These are phyloP conservation scores for Acleris laterana DNA, from an alignment of 2,888 invertebrate species.

Conservation along the genomic window DNA sequence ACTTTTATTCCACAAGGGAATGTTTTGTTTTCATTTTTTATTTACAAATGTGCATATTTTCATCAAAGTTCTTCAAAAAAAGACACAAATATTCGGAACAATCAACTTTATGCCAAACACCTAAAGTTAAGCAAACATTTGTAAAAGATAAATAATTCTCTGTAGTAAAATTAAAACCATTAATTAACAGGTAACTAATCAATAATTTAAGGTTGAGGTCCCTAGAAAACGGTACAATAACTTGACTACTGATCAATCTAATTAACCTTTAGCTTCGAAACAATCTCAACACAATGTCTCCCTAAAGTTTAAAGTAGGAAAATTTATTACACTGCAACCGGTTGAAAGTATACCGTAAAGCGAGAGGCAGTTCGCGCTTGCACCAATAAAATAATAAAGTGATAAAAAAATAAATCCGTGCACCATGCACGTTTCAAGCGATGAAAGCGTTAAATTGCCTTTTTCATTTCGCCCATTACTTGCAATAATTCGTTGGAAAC, in stretches of 20 bases:
- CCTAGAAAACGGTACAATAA: too few species aligned
- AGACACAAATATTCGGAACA: too few species aligned
- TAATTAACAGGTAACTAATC: too few species aligned
- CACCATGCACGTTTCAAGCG: conserved; percentile 60
- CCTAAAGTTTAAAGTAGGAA: conserved; percentile 50
- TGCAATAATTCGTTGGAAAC: conserved; percentile 57
- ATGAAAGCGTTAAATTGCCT: conserved; percentile 62
- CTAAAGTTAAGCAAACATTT: too few species aligned
- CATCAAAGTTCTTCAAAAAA: too few species aligned
- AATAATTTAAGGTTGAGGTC: too few species aligned
- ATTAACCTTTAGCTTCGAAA: conserved; percentile 1
- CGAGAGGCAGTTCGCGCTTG: conserved; percentile 68
- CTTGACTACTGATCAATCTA: neutral
- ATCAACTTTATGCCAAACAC: too few species aligned
- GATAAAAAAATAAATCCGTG: conserved; percentile 68
- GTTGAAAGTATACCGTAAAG: conserved; percentile 75
- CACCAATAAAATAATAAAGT: conserved; percentile 77
- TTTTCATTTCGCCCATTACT: conserved; percentile 60
- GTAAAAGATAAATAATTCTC: too few species aligned
- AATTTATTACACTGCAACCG: conserved; percentile 69
- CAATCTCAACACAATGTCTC: conserved; percentile 7
- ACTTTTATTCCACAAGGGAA: too few species aligned
- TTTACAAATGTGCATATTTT: too few species aligned
- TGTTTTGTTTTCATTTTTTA: too few species aligned
- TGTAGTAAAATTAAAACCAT: too few species aligned